Conservation (phyloP, 2,797 vertebrate genomes). For the Rhadinocentrus ornatus region DNA sequence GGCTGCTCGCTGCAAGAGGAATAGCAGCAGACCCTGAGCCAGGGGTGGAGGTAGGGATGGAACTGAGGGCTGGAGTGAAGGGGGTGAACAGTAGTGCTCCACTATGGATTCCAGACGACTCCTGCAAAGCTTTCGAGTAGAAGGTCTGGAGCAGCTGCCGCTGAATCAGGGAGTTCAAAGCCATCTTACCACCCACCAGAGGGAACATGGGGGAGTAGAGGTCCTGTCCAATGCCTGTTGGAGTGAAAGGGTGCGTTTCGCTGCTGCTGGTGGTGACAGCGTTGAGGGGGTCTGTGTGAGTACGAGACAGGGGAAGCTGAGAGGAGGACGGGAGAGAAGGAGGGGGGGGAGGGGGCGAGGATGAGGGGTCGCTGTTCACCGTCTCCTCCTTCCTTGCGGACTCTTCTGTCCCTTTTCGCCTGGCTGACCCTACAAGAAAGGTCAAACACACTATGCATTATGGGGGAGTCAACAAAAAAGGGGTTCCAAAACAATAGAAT, state of each 20-base stretch:
- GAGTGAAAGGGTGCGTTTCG: slow-evolving; percentile 95
- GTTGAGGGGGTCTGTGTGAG: slow-evolving; percentile 87
- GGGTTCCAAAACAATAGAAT: slow-evolving; percentile 85
- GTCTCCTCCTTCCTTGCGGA: slow-evolving; percentile 87
- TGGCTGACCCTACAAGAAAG: slow-evolving; percentile 99
- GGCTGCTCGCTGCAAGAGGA: slow-evolving; percentile 86
- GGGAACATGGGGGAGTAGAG: slow-evolving; percentile 95
- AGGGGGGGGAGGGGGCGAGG: slow-evolving; percentile 79
- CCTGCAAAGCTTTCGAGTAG: slow-evolving; percentile 98
- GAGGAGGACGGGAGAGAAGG: slow-evolving; percentile 83
- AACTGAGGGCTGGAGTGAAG: slow-evolving; percentile 93
- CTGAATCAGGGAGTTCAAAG: slow-evolving; percentile 97
- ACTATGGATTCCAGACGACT: slow-evolving; percentile 83
- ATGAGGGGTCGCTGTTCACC: slow-evolving; percentile 83
- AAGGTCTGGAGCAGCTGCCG: slow-evolving; percentile 98
- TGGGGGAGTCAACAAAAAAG: slow-evolving; percentile 95
- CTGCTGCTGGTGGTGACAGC: slow-evolving; percentile 91
- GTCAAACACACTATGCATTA: slow-evolving; percentile 99
- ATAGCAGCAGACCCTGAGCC: slow-evolving; percentile 84
- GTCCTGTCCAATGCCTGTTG: slow-evolving; percentile 97
- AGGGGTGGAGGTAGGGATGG: slow-evolving; percentile 92
- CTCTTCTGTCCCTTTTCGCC: slow-evolving; percentile 98
- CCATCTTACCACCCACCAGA: slow-evolving; percentile 95
- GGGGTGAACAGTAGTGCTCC: slow-evolving; percentile 94
- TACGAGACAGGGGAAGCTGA: slow-evolving; percentile 86